Percentiles rank a stretch among this genome's conserved stretches.
phyloP scores from a whole-genome alignment of 2,888 invertebrate genomes.

The Habroteleia sp. region DNA sequence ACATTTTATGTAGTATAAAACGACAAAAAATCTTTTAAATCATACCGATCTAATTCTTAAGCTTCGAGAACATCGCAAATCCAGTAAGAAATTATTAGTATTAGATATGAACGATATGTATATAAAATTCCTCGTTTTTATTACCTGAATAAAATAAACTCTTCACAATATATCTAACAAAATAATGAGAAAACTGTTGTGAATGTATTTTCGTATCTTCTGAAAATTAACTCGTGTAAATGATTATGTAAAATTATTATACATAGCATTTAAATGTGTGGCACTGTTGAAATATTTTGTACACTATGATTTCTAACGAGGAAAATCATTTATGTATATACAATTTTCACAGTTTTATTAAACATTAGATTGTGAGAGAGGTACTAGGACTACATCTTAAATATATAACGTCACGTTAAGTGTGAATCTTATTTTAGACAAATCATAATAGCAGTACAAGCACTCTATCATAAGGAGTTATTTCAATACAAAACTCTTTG shows the following conservation, averaged over 20 bases:
- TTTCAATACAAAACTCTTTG: slow-evolving; percentile 13
- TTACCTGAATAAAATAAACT: slow-evolving; percentile 7
- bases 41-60: slow-evolving; percentile 12
- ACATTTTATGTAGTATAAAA: slow-evolving; percentile 8
- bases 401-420: slow-evolving; percentile 10
- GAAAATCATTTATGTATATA: slow-evolving; percentile 24
- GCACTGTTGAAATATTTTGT: slow-evolving; percentile 27
- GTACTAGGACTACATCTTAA: slow-evolving; percentile 4
- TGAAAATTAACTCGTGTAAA: slow-evolving; percentile 19
- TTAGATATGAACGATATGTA: neutral
- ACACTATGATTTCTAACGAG: slow-evolving; percentile 16
- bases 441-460: slow-evolving; percentile 35
- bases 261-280: slow-evolving; percentile 17
- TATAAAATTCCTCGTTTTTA: slow-evolving; percentile 7
- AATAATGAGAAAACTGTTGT: no score
- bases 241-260: slow-evolving; percentile 13
- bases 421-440: slow-evolving; percentile 13
- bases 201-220: no score
- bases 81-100: neutral
- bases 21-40: neutral
- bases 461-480: slow-evolving; percentile 27
- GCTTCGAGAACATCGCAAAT: slow-evolving; percentile 10
- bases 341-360: slow-evolving; percentile 26
- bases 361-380: neutral
- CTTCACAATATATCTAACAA: no score